A percentile compares a stretch with the other conserved stretches of the same genome.
Conservation (phyloP, 2,113 vertebrate genomes). For the Xenopus borealis region DNA sequence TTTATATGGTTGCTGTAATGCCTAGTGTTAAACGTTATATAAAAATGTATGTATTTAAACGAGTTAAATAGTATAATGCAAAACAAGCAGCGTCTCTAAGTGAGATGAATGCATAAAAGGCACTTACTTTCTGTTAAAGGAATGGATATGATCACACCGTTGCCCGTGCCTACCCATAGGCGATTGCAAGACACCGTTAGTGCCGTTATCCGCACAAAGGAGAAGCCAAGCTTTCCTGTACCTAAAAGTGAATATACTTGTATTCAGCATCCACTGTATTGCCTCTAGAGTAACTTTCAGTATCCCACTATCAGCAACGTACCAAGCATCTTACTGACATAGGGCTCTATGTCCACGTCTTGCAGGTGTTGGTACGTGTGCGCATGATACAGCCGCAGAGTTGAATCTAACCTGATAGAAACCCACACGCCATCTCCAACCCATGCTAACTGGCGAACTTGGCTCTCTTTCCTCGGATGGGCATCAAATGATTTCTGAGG, state of each 20-base stretch:
- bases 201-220: constrained; percentile 88
- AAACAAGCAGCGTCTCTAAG: too few species aligned
- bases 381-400: constrained; percentile 83
- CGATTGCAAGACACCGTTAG: constrained; percentile 88
- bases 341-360: constrained; percentile 90
- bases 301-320: constrained; percentile 46
- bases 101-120: neutral
- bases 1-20: too few species aligned
- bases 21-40: too few species aligned
- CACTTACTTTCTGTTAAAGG: constrained; percentile 86
- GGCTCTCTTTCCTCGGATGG: constrained; percentile 87
- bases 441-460: constrained; percentile 85
- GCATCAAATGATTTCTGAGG: constrained; percentile 83
- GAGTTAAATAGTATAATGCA: too few species aligned
- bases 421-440: constrained; percentile 89
- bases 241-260: constrained; percentile 56
- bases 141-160: constrained; percentile 91
- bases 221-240: constrained; percentile 88
- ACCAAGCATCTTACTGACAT: constrained; percentile 93
- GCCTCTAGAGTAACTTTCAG: neutral
- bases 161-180: constrained; percentile 88
- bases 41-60: too few species aligned
- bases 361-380: constrained; percentile 87
- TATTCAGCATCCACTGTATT: too few species aligned
- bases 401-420: constrained; percentile 87